Evolutionary conservation across 2,113 vertebrate genomes (phyloP).

Genomic region (Megaceryle maxima): DNA sequence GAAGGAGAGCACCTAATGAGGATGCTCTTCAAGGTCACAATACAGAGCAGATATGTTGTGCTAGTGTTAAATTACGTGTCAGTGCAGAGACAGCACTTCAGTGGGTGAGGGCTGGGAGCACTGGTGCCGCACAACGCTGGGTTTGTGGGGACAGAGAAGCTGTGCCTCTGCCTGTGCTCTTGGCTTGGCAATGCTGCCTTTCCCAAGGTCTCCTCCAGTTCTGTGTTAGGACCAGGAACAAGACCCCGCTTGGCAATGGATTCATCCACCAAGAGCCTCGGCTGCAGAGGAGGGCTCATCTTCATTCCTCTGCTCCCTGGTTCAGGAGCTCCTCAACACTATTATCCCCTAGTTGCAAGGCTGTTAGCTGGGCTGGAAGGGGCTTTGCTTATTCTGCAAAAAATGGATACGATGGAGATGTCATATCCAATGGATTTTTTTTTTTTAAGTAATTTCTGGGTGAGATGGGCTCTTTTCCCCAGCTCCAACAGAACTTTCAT

Average conservation of each 20-base stretch:
- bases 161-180: accelerated
- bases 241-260: background rate
- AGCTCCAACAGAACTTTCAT: background rate
- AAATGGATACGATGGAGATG: background rate
- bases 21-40: background rate
- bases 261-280: accelerated
- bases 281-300: background rate
- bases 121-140: background rate
- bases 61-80: background rate
- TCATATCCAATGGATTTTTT: background rate
- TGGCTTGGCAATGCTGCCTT: background rate
- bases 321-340: background rate
- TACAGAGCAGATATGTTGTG: background rate
- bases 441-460: background rate
- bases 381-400: background rate
- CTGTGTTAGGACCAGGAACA: background rate
- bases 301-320: accelerated
- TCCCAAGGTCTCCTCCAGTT: background rate
- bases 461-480: background rate
- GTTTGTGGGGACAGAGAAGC: accelerated
- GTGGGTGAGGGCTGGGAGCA: background rate
- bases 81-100: background rate
- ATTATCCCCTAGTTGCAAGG: background rate
- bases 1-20: background rate
- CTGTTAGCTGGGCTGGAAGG: background rate